These are phyloP conservation scores for Cydia strobilella DNA, from an alignment of 1,140 invertebrate genomes.

Conservation along the genomic window DNA sequence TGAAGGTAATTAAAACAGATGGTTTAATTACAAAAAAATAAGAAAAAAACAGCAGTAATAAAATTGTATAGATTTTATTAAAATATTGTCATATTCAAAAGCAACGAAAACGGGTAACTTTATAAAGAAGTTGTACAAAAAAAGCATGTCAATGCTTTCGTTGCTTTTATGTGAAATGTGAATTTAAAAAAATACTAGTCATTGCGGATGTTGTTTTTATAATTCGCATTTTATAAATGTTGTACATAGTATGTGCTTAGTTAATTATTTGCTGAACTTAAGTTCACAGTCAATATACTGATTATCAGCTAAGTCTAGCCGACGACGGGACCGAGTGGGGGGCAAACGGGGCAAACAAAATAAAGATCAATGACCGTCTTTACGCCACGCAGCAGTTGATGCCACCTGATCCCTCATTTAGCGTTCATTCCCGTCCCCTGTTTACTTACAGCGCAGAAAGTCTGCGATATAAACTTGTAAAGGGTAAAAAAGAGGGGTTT, in stretches of 20 bases:
- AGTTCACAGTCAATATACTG: background rate
- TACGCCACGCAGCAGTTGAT: conserved; percentile 35
- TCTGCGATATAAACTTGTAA: conserved; percentile 16
- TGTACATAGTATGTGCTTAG: background rate
- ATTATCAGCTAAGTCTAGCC: background rate
- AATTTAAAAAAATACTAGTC: no score
- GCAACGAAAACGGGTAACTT: no score
- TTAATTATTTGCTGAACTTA: background rate
- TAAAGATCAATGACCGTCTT: conserved; percentile 62
- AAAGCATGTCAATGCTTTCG: no score
- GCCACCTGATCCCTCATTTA: conserved; percentile 53
- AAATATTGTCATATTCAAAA: no score
- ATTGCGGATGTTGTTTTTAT: background rate
- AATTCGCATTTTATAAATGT: no score
- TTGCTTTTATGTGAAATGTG: no score
- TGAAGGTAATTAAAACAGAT: no score
- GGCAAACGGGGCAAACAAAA: conserved; percentile 45
- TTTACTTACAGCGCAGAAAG: conserved; percentile 28
- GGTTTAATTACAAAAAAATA: no score
- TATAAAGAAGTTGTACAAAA: no score
- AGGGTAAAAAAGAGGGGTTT: conserved; percentile 8
- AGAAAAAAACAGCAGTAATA: no score
- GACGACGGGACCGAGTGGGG: conserved; percentile 39
- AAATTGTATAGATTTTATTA: no score
- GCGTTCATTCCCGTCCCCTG: conserved; percentile 18